Evolutionary conservation across 2,888 invertebrate genomes (phyloP), one percentile per base, ranked within the genome.

Genomic region (Colletes collaris): DNA sequence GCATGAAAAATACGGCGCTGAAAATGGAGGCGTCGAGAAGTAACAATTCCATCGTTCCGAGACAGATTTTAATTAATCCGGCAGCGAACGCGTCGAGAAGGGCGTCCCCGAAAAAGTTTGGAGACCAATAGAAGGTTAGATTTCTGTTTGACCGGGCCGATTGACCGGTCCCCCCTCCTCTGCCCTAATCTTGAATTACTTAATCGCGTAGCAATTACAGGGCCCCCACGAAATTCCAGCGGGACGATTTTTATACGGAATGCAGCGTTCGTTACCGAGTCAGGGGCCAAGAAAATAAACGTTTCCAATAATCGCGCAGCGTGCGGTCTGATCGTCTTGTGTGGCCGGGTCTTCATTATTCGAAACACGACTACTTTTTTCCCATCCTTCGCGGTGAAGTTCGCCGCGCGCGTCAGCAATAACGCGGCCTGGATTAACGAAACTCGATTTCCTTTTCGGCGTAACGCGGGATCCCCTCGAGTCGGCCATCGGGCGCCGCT

Each of bases 281-380:
- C 27, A 53, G 64, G 44, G 76, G 65, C 71, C 16, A 16, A 44
- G 59, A 59, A 80, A 78, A 79, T 27, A 27, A 72, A 77, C 75
- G 58, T 84, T 80, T 78, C 49, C 69, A 73, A 86, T 76, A 72
- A 76, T 74, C 71, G 44, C 73, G 67, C 76, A 72, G 74, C 71
- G 71, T 76, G 66, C 66, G 76, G 72, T 79, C 77, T 68, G 76
- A 84, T 86, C 86, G 81, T 84, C 86, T 78, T 86, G 86, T 86
- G 86, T 86, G 86, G 86, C 37, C 86, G 46, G 37, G 27, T 65
- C 77, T 50, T 77, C 64, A 73, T 77, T 79, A 82, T 79, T 56
- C 27, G 60, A 73, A 49, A 71, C 65, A 6, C 52, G 68, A 55
- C 64, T 59, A 52, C 16, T 46, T 59, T 65, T 56, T 60, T 50